A percentile compares a stretch with the other conserved stretches of the same genome.
phyloP scores from a whole-genome alignment of 2,113 vertebrate genomes.

The Ploceus nigricollis region DNA sequence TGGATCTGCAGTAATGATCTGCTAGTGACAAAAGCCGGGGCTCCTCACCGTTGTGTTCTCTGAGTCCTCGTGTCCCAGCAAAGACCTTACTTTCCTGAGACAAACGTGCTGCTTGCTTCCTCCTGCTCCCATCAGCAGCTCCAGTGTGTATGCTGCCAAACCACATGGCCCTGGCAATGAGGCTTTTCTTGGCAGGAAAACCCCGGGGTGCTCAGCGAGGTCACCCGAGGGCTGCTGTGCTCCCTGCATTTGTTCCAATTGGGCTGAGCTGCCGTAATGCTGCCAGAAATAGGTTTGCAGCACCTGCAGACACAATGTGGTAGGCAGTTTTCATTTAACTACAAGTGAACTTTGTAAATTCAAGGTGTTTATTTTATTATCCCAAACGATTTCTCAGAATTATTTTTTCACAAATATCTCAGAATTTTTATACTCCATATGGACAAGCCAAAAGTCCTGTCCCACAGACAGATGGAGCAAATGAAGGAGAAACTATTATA shows the following conservation, averaged over 20 bases:
- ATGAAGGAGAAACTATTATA: not conserved
- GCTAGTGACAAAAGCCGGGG: rapidly evolving
- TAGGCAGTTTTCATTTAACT: not conserved
- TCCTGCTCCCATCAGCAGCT: not conserved
- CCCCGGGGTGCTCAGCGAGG: rapidly evolving
- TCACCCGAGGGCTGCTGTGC: not conserved
- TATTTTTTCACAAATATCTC: not conserved
- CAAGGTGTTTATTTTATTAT: not conserved
- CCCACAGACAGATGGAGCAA: not conserved
- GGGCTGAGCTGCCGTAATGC: rapidly evolving
- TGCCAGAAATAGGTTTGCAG: not conserved
- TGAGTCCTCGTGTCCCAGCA: rapidly evolving
- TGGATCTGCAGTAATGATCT: not conserved
- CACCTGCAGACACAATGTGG: not conserved
- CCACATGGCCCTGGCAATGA: rapidly evolving
- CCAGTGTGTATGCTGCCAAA: not conserved
- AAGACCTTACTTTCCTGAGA: not conserved
- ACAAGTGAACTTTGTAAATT: not conserved
- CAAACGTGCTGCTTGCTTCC: rapidly evolving
- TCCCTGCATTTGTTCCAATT: not conserved
- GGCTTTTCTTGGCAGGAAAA: not conserved
- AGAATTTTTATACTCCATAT: not conserved
- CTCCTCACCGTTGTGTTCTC: not conserved
- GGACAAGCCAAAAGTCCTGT: not conserved
- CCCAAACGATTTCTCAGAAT: not conserved